Percentiles rank a stretch among this genome's conserved stretches.
Conservation (phyloP, 2,113 vertebrate species). For the Pyrgilauda ruficollis region DNA sequence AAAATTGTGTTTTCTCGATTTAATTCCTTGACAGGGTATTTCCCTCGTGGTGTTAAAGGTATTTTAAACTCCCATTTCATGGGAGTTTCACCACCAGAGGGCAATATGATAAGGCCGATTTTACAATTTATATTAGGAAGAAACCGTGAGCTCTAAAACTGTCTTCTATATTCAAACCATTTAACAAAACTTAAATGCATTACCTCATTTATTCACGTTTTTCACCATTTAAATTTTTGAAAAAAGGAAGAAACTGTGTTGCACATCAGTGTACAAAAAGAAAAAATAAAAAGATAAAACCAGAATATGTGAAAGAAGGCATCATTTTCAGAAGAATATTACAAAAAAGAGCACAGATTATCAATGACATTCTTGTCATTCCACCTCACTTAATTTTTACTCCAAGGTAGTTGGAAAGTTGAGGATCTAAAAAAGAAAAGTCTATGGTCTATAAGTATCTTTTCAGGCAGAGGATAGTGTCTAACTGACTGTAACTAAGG, state of each 20-base stretch:
- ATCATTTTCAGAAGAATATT: background rate
- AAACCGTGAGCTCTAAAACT: background rate
- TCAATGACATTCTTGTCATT: background rate
- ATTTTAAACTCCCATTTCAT: background rate
- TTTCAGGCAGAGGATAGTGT: background rate
- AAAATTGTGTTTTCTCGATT: background rate
- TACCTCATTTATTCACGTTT: background rate
- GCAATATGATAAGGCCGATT: constrained; percentile 24
- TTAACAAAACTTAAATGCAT: background rate
- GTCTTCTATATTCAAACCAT: accelerated
- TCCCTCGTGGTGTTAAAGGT: background rate
- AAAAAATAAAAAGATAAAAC: background rate
- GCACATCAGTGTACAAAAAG: background rate
- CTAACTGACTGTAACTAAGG: background rate
- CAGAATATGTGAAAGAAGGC: background rate
- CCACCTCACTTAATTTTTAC: background rate
- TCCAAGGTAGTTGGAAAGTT: background rate
- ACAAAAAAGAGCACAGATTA: background rate
- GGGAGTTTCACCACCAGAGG: constrained; percentile 66
- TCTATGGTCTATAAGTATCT: background rate
- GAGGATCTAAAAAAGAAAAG: background rate
- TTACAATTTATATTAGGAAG: background rate
- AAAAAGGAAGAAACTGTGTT: background rate
- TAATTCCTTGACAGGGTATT: background rate
- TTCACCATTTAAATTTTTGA: background rate